Percentiles rank a stretch among this genome's conserved stretches.
phyloP scores from a whole-genome alignment of 2,797 vertebrate genomes.

The Otolemur crassicaudatus region DNA sequence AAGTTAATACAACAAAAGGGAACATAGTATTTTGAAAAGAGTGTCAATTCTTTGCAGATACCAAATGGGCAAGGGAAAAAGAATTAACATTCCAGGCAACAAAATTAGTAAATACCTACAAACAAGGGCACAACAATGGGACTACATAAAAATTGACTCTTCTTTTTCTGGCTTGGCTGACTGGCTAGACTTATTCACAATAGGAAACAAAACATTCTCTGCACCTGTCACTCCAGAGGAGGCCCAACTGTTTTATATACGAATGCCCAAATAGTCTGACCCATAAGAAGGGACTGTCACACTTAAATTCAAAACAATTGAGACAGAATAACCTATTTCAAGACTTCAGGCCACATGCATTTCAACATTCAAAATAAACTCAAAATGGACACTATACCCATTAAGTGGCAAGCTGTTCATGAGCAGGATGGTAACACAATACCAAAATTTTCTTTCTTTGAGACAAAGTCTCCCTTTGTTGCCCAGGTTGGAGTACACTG shows the following conservation, averaged over 20 bases:
- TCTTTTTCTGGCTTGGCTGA: not conserved
- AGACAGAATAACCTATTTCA: not conserved
- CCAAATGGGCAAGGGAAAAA: not conserved
- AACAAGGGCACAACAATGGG: not conserved
- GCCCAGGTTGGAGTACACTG: not conserved
- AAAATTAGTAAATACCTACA: not conserved
- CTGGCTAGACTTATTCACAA: not conserved
- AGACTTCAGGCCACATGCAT: not conserved
- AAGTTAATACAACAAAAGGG: not conserved
- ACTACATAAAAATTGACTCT: not conserved
- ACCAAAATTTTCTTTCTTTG: not conserved
- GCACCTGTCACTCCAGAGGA: not conserved
- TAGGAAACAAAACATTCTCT: not conserved
- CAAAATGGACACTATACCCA: not conserved
- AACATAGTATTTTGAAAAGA: not conserved
- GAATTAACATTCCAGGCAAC: not conserved
- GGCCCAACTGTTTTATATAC: not conserved
- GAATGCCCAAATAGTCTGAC: not conserved
- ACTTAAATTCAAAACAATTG: not conserved
- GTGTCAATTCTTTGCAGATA: not conserved
- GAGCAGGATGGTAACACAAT: not conserved
- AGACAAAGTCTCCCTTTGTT: not conserved
- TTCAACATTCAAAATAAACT: constrained; percentile 20
- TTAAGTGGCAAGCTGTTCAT: not conserved
- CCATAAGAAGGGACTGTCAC: not conserved